Evolutionary conservation across 1,140 invertebrate species (phyloP), one percentile per base, ranked within the genome.

Genomic region (Nixonia krombeini): DNA sequence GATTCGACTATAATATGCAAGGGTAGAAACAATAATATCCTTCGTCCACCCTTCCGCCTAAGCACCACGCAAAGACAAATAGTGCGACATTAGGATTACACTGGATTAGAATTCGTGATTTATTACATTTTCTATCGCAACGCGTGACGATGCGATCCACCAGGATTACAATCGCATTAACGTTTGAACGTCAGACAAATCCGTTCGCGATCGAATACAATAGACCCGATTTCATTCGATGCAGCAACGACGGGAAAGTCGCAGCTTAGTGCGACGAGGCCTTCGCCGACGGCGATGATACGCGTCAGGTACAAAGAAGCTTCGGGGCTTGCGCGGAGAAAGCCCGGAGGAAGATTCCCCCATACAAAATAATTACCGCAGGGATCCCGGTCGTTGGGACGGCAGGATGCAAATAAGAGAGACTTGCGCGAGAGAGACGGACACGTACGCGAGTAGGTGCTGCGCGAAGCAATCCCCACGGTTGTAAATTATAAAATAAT

Each of bases 21-120:
- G 83, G 81, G 81, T 78, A 75, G 81, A 81, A 85, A 84, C 80
- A 84, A 85, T 83, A 85, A 83, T 84, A 85, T 80, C 59, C 66
- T 31, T 52, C 38, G 73, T 65, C 66, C 49, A 68, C 42, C 52
- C 59, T 72, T 57, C 67, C 26, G 25, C 8, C 26, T 42, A 31
- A 56, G 38, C 37, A 67, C 35, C 65, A 45, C 29, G 65, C 71
- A 71, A 76, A 78, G 73, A 74, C 76, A 79, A 83, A 83, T 82
- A 85, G 74, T 71, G 46, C 71, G 65, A 78, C 76, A 77, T 72
- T 72, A 74, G 79, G 76, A 81, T 85, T 82, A 84, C 69, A 70
- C 65, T 56, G 75, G 79, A 80, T 81, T 82, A 81, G 59, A 61
- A 70, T 66, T 46, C 16, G 44, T 75, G 74, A 83, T 81, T 81